Percentiles rank a stretch among this genome's conserved stretches.
Conservation (phyloP, 2,113 vertebrate species). For the Burhinus oedicnemus region DNA sequence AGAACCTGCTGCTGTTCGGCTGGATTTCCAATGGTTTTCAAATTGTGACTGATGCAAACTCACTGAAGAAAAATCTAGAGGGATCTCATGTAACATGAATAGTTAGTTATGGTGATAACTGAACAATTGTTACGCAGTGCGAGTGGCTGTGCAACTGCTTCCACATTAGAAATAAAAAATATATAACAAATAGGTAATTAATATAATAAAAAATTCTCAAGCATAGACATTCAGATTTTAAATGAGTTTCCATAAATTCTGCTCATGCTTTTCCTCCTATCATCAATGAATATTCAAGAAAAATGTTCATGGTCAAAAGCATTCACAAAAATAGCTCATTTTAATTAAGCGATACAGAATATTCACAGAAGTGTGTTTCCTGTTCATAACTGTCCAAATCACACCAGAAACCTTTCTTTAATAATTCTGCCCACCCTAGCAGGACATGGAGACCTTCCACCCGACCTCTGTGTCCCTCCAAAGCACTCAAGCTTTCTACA, state of each 20-base stretch:
- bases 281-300: constrained; percentile 27
- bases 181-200: neutral
- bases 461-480: neutral
- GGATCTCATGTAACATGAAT: neutral
- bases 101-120: neutral
- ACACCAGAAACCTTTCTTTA: neutral
- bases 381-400: neutral
- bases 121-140: neutral
- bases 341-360: neutral
- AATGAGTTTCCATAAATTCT: constrained; percentile 10
- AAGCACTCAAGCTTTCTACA: neutral
- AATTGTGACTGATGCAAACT: neutral
- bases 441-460: neutral
- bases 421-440: neutral
- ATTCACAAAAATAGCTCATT: neutral
- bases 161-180: neutral
- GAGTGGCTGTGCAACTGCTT: neutral
- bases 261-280: neutral
- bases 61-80: neutral
- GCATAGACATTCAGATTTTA: neutral
- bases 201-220: neutral
- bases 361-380: neutral
- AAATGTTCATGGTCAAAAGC: neutral
- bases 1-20: neutral
- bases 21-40: neutral